Evolutionary conservation across 2,113 vertebrate species (phyloP).

Genomic region (Halichoeres trimaculatus): DNA sequence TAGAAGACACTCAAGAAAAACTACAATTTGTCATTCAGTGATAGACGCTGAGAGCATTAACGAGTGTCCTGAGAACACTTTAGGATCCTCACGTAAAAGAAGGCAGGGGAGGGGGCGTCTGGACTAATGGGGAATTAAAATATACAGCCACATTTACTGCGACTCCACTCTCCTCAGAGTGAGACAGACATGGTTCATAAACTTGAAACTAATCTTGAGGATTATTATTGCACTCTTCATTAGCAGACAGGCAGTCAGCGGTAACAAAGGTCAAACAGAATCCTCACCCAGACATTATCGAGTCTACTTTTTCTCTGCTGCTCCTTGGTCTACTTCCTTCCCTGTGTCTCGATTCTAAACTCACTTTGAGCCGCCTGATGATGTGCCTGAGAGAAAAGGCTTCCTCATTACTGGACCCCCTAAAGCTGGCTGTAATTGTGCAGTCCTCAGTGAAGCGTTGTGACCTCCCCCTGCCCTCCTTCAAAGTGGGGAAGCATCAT

Average conservation of each 20-base stretch:
- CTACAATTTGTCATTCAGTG: neutral
- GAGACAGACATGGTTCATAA: constrained; percentile 10
- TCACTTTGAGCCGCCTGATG: constrained; percentile 18
- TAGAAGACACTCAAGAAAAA: neutral
- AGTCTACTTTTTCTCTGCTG: neutral
- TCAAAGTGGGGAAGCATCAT: constrained; percentile 1
- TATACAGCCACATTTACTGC: neutral
- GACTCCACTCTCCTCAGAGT: constrained; percentile 1
- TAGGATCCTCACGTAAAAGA: neutral
- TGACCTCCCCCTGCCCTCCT: constrained; percentile 22
- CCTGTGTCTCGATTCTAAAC: constrained; percentile 2
- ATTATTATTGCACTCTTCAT: constrained; percentile 26
- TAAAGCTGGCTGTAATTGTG: constrained; percentile 21
- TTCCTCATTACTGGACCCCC: constrained; percentile 43
- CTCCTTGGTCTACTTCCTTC: neutral
- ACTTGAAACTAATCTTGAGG: neutral
- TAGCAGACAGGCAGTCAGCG: constrained; percentile 18
- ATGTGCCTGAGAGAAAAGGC: constrained; percentile 37
- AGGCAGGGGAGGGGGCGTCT: neutral
- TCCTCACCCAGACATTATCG: constrained; percentile 8
- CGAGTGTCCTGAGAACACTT: neutral
- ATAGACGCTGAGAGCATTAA: neutral
- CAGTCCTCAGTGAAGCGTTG: constrained; percentile 16
- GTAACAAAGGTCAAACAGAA: constrained; percentile 24
- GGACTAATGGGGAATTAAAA: neutral